Base-by-base conservation (phyloP, 2,888 invertebrate genomes). In the Cephus pulcher region DNA sequence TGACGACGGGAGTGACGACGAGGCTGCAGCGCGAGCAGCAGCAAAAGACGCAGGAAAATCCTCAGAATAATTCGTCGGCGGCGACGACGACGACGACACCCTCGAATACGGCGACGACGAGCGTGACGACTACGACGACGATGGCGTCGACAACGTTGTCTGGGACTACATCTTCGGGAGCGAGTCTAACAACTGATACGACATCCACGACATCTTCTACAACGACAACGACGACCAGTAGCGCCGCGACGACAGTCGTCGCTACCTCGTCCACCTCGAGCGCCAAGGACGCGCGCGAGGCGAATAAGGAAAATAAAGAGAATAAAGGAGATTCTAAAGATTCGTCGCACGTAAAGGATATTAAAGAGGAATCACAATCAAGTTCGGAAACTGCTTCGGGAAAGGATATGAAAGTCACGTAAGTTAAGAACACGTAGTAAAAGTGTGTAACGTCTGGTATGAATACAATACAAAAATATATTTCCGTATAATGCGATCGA, bases 1-100 rank as follows among this genome's bases (percentile, higher is more conserved):
- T 96, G 86, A 95, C 96, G 30, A 95, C 96, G 76, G 97, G 97
- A 15, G 97, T 97, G 81, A 97, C 97, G 87, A 97, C 97, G 40
- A 93, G 97, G 82, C 93, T 97, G 88, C 97, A 97, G 92, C 94
- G 97, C 30, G 96, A 96, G 87, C 95, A 95, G 90, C 95, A 95
- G 89, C 95, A 95, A 86, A 95, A 95, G 88, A 94, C 94, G 12
- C 94, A 92, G 90, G 94, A 92, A 90, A 90, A 91, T 85, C 91
- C 91, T 75, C 90, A 90, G 77, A 90, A 84, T 81, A 88, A 83
- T 84, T 84, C 88, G 35, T 84, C 88, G 35, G 74, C 88, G 69
- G 81, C 35, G 35, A 0, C 87, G 76, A 81, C 90, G 73, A 83
- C 89, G n/a, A 80, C 84, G 75, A 82, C 86, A 70, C 83, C 86